phyloP scores from a whole-genome alignment of 2,797 vertebrate species.

The Hemibagrus guttatus region DNA sequence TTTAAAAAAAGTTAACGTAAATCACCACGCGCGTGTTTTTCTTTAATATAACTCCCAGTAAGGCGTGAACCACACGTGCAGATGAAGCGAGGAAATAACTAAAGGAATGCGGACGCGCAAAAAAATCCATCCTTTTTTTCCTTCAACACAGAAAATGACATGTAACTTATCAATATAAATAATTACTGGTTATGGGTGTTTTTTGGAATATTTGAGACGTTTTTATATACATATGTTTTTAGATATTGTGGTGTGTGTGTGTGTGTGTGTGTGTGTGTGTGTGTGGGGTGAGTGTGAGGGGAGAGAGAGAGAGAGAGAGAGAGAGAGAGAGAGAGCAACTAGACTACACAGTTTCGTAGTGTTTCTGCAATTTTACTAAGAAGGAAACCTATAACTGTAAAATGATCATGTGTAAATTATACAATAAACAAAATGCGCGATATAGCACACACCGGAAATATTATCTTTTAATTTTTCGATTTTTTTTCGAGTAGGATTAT shows the following conservation, averaged over 20 bases:
- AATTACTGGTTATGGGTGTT: not conserved
- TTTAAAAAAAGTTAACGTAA: not conserved
- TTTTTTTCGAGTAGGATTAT: not conserved
- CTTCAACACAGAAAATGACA: not conserved
- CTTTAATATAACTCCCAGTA: not conserved
- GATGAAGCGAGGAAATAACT: not conserved
- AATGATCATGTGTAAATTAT: not conserved
- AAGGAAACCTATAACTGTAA: not conserved
- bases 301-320: too few relatives aligned
- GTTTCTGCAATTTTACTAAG: not conserved
- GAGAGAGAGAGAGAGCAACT: too few relatives aligned
- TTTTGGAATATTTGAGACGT: not conserved
- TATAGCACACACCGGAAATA: not conserved
- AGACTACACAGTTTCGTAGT: not conserved
- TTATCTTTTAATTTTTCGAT: not conserved
- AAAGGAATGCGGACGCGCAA: not conserved
- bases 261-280: not conserved
- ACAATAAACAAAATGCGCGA: too few relatives aligned
- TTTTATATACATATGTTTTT: not conserved
- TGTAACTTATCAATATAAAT: not conserved
- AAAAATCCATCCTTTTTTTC: not conserved
- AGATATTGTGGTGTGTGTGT: not conserved
- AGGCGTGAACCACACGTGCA: not conserved
- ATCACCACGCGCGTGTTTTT: not conserved
- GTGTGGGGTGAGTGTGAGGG: not conserved